Evolutionary conservation across 2,113 vertebrate species (phyloP).

Genomic region (Lampris megalopsis): DNA sequence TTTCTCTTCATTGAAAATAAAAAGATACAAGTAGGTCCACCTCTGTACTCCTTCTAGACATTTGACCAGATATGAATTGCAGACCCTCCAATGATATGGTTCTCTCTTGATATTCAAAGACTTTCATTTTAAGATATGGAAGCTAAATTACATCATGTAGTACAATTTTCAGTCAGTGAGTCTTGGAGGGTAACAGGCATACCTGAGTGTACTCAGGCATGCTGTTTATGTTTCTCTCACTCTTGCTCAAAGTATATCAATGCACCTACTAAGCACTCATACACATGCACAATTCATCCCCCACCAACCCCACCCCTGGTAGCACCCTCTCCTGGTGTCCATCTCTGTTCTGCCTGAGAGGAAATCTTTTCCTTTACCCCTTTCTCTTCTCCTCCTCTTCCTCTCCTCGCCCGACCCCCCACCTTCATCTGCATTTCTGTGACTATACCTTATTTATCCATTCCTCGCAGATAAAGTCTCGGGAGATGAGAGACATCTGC

Average conservation of each 20-base stretch:
- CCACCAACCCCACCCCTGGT: conserved; percentile 9
- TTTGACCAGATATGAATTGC: no score
- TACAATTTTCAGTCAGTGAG: no score
- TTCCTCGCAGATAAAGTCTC: conserved; percentile 80
- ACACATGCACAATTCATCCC: background rate
- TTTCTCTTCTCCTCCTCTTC: conserved; percentile 21
- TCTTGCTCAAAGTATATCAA: background rate
- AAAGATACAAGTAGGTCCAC: no score
- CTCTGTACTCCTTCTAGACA: no score
- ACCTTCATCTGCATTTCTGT: conserved; percentile 71
- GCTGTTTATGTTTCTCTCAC: background rate
- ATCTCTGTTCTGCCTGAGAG: conserved; percentile 43
- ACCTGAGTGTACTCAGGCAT: background rate
- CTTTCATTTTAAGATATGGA: no score
- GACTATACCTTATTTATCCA: conserved; percentile 81
- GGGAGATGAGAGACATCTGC: conserved; percentile 81
- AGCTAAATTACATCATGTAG: no score
- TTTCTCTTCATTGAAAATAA: no score
- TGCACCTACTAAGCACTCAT: background rate
- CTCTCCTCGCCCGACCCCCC: conserved; percentile 6
- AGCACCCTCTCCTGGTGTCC: conserved; percentile 30
- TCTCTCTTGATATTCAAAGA: no score
- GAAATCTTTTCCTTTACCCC: conserved; percentile 37
- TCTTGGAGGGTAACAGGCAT: no score
- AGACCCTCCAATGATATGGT: no score